Percentiles rank a stretch among this genome's conserved stretches.
Evolutionary conservation across 1,140 invertebrate genomes (phyloP).

Genomic region (Rhyacophila brunnea): DNA sequence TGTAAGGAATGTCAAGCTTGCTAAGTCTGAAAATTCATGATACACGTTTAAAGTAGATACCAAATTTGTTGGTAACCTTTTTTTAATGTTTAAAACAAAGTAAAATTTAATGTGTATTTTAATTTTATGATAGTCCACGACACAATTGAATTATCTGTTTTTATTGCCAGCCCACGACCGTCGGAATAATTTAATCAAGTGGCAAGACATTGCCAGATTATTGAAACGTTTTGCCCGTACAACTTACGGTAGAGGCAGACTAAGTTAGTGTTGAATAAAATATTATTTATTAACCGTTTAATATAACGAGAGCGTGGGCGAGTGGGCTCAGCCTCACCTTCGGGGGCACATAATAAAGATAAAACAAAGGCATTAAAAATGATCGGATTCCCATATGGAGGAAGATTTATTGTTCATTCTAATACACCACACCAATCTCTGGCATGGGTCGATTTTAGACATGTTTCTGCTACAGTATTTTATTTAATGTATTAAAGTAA

Average conservation of each 20-base stretch:
- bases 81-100: background rate
- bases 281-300: constrained; percentile 36
- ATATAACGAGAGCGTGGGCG: constrained; percentile 32
- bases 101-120: constrained; percentile 1
- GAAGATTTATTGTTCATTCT: constrained; percentile 30
- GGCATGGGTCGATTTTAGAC: too few species aligned
- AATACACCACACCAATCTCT: constrained; percentile 2
- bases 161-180: background rate
- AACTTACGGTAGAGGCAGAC: constrained; percentile 1
- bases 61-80: too few species aligned
- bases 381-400: constrained; percentile 33
- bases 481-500: too few species aligned
- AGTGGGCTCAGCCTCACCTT: constrained; percentile 22
- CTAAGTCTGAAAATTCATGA: too few species aligned
- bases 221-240: constrained; percentile 3
- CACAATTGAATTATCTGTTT: background rate
- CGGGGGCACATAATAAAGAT: constrained; percentile 35
- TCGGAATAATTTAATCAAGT: background rate
- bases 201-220: constrained; percentile 1
- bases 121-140: background rate
- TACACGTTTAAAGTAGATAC: too few species aligned
- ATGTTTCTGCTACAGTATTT: too few species aligned
- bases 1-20: too few species aligned
- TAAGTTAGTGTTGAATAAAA: constrained; percentile 21
- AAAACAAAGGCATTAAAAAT: constrained; percentile 36